These are phyloP conservation scores for Pseudopipra pipra DNA, from an alignment of 2,113 vertebrate genomes.

Conservation along the genomic window DNA sequence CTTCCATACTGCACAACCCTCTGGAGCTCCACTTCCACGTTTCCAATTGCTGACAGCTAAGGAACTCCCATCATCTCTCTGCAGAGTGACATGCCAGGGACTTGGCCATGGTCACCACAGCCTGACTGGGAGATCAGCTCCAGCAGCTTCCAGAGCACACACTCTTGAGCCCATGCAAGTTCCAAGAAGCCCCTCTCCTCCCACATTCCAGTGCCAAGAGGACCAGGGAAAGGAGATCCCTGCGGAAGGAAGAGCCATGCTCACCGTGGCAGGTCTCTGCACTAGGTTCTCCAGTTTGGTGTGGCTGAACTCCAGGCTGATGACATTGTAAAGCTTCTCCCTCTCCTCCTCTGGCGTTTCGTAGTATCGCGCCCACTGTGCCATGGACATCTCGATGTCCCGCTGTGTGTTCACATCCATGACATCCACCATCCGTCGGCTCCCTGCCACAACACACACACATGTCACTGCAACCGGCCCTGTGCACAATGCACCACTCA, in stretches of 20 bases:
- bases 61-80: neutral
- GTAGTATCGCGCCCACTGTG: conserved; percentile 96
- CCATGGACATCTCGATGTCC: conserved; percentile 99
- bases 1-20: neutral
- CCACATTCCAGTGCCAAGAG: neutral
- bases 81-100: neutral
- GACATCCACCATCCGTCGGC: conserved; percentile 93
- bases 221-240: neutral
- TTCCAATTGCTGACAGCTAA: neutral
- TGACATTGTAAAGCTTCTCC: conserved; percentile 97
- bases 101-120: neutral
- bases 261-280: conserved; percentile 92
- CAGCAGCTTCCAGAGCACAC: neutral
- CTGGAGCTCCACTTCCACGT: neutral
- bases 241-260: neutral
- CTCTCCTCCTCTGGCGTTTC: conserved; percentile 91
- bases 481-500: fast-evolving
- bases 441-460: conserved; percentile 76
- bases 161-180: fast-evolving
- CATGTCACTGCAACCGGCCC: neutral
- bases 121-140: neutral
- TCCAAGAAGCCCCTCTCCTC: fast-evolving
- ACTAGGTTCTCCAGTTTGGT: conserved; percentile 95
- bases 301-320: conserved; percentile 98
- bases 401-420: conserved; percentile 99